These are phyloP conservation scores for Vidua macroura DNA, from an alignment of 2,113 vertebrate genomes.

Conservation along the genomic window DNA sequence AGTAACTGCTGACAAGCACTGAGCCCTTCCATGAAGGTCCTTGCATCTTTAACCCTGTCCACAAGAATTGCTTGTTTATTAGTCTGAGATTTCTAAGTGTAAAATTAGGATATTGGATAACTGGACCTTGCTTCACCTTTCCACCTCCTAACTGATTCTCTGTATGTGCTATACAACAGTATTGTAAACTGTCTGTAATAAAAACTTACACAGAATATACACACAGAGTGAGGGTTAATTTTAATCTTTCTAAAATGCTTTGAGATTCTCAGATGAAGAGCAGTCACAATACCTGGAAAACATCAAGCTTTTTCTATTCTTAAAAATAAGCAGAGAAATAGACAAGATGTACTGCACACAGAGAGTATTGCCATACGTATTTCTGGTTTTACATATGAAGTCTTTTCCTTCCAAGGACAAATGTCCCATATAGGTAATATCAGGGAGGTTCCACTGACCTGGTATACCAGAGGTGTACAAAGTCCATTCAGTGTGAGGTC, in stretches of 20 bases:
- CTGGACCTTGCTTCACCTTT: neutral
- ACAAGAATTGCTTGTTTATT: neutral
- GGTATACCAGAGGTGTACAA: neutral
- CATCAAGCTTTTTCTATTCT: neutral
- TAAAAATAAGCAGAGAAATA: conserved; percentile 1
- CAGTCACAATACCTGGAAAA: conserved; percentile 16
- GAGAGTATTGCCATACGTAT: neutral
- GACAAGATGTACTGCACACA: neutral
- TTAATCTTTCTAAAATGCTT: conserved; percentile 36
- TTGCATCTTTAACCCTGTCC: neutral
- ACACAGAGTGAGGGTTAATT: conserved; percentile 2
- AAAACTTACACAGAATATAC: neutral
- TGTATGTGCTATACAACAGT: neutral
- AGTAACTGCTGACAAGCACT: neutral
- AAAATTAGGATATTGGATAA: neutral
- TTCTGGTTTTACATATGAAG: neutral
- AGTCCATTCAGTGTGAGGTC: neutral
- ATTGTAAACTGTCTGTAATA: neutral
- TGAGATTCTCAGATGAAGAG: conserved; percentile 10
- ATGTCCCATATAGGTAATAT: neutral
- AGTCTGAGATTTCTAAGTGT: neutral
- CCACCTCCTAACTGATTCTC: neutral
- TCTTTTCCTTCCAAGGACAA: neutral
- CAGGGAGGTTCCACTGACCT: neutral
- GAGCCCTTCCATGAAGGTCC: neutral